Evolutionary conservation across 2,797 vertebrate genomes (phyloP), one percentile per base, ranked within the genome.

Genomic region (Acanthornis magna): DNA sequence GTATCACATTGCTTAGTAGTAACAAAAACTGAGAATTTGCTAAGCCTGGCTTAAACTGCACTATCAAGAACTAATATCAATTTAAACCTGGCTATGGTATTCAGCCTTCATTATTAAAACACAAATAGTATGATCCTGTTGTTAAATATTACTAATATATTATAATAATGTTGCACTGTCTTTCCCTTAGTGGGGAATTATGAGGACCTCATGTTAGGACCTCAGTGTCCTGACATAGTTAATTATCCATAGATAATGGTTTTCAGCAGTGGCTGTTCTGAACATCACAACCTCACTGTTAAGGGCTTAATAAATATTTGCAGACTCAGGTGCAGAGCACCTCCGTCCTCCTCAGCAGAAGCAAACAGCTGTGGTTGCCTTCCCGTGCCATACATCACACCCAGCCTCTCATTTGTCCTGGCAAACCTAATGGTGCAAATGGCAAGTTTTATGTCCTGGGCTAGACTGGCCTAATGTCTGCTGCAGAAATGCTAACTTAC

Each of bases 311-410:
- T 97, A 97, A 96, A 97, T 92, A 94, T 94, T 96, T 95, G 88
- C 95, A 95, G 97, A 92, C 97, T 96, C 97, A 97, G 97, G 97
- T 98, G 97, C 78, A 5, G 63, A 62, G 75, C 94, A 97, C 95
- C 97, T 96, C 53, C 12, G 30, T 68, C 55, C 94, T 85, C 42
- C 78, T 87, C 85, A 78, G 51, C 96, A 94, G 96, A 96, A 95
- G 94, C 96, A 91, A 95, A 96, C 98, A 98, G 98, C 98, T 98
- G 98, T 92, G 97, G 82, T 97, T 97, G 93, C 97, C 94, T 97
- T 97, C 92, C 93, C 77, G 43, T 67, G 86, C 96, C 97, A 98
- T 98, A 97, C 96, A 98, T 98, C 98, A 98, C 97, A 20, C 47
- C 21, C 82, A 95, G 66, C 11, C 19, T 89, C 97, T 97, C 97